Conservation (phyloP, 2,113 vertebrate genomes). For the Oryzias curvinotus region DNA sequence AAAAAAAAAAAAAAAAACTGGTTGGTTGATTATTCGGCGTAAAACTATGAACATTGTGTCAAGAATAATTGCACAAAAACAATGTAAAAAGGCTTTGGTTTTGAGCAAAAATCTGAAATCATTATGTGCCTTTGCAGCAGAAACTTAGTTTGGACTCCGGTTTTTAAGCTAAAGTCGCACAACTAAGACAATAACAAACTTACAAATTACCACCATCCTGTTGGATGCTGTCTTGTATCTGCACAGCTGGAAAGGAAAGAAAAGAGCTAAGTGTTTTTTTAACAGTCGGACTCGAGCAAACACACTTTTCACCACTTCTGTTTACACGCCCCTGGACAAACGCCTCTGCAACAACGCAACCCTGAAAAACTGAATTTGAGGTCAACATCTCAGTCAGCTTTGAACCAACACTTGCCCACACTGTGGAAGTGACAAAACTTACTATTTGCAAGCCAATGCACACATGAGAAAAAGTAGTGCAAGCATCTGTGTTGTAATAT, state of each 20-base stretch:
- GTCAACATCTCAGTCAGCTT: slow-evolving; percentile 45
- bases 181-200: slow-evolving; percentile 8
- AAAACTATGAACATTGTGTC: no score
- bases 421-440: slow-evolving; percentile 37
- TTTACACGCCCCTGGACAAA: slow-evolving; percentile 57
- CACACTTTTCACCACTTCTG: slow-evolving; percentile 34
- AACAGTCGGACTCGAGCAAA: slow-evolving; percentile 23
- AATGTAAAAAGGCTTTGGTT: no score
- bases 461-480: slow-evolving; percentile 5
- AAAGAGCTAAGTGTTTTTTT: slow-evolving; percentile 36
- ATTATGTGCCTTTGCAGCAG: neutral
- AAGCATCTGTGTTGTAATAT: neutral
- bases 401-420: slow-evolving; percentile 26
- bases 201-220: slow-evolving; percentile 11
- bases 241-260: slow-evolving; percentile 30
- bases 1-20: no score
- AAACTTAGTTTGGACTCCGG: neutral
- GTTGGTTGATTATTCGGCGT: no score
- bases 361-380: slow-evolving; percentile 39
- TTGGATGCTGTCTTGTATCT: slow-evolving; percentile 26
- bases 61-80: no score
- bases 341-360: slow-evolving; percentile 29
- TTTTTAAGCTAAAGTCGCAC: neutral
- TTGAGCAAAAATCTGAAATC: no score
- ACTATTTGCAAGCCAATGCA: slow-evolving; percentile 25